A percentile compares a stretch with the other conserved stretches of the same genome.
Conservation (phyloP, 1,140 invertebrate genomes). For the Hermatobates lingyangjiaoensis region DNA sequence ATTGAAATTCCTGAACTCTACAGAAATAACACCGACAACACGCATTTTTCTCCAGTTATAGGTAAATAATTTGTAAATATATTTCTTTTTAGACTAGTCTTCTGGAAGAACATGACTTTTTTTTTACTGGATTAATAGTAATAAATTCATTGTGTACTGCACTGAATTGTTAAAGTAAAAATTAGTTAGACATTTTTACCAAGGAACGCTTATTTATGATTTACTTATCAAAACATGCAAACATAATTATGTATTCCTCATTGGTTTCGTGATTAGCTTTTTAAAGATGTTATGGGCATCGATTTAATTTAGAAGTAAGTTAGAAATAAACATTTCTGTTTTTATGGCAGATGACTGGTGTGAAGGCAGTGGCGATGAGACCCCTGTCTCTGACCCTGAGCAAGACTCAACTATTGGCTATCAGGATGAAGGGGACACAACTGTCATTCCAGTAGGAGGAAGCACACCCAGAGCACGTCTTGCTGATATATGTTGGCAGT, state of each 20-base stretch:
- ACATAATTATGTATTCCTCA: slow-evolving; percentile 21
- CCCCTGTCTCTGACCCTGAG: slow-evolving; percentile 34
- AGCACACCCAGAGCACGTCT: slow-evolving; percentile 23
- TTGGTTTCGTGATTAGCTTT: slow-evolving; percentile 16
- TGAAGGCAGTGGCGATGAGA: slow-evolving; percentile 35
- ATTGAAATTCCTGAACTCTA: slow-evolving; percentile 15
- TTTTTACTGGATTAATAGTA: background rate
- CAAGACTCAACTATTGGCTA: slow-evolving; percentile 35
- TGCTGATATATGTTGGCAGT: slow-evolving; percentile 13
- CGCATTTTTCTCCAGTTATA: slow-evolving; percentile 6
- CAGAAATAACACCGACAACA: slow-evolving; percentile 1
- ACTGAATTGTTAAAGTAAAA: background rate
- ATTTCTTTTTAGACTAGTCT: slow-evolving; percentile 4
- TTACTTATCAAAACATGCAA: slow-evolving; percentile 16
- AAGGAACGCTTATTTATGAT: slow-evolving; percentile 14
- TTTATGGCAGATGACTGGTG: slow-evolving; percentile 3
- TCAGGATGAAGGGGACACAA: slow-evolving; percentile 26
- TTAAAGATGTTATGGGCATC: slow-evolving; percentile 12
- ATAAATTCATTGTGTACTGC: background rate
- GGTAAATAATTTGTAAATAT: slow-evolving; percentile 6
- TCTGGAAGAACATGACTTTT: background rate
- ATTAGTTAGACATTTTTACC: slow-evolving; percentile 6
- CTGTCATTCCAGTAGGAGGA: slow-evolving; percentile 32
- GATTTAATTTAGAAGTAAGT: background rate
- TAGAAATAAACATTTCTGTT: background rate